Evolutionary conservation across 2,888 invertebrate species (phyloP).

Genomic region (Diarsia dahlii): DNA sequence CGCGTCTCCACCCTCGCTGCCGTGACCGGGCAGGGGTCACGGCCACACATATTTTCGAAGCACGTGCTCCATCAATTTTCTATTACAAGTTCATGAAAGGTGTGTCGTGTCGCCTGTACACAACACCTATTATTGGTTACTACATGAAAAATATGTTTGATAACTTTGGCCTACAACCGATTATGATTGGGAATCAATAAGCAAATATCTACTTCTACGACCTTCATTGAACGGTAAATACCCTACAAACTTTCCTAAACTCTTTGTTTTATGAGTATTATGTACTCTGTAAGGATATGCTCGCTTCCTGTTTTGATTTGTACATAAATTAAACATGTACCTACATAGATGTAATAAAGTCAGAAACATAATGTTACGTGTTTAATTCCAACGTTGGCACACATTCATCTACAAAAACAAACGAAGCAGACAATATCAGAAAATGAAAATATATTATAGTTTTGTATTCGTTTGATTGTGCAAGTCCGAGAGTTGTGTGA

Average conservation of each 20-base stretch:
- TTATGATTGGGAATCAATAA: constrained; percentile 24
- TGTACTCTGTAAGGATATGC: neutral
- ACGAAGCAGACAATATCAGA: constrained; percentile 58
- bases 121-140: constrained; percentile 26
- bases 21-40: constrained; percentile 87
- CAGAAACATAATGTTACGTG: neutral
- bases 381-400: constrained; percentile 22
- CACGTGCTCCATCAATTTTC: constrained; percentile 76
- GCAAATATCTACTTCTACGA: neutral
- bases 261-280: neutral
- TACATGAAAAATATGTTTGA: constrained; percentile 26
- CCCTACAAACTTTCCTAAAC: constrained; percentile 18
- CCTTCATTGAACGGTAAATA: constrained; percentile 11
- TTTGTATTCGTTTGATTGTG: constrained; percentile 77
- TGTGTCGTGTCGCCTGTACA: constrained; percentile 35
- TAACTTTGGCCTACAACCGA: constrained; percentile 30
- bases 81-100: constrained; percentile 63
- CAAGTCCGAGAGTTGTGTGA: constrained; percentile 81
- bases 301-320: constrained; percentile 26
- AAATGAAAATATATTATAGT: constrained; percentile 68
- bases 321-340: neutral
- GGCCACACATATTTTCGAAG: constrained; percentile 84
- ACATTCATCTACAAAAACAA: constrained; percentile 26
- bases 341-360: neutral
- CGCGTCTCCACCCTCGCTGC: constrained; percentile 68